phyloP scores from a whole-genome alignment of 2,113 vertebrate species.

The Carassius gibelio region DNA sequence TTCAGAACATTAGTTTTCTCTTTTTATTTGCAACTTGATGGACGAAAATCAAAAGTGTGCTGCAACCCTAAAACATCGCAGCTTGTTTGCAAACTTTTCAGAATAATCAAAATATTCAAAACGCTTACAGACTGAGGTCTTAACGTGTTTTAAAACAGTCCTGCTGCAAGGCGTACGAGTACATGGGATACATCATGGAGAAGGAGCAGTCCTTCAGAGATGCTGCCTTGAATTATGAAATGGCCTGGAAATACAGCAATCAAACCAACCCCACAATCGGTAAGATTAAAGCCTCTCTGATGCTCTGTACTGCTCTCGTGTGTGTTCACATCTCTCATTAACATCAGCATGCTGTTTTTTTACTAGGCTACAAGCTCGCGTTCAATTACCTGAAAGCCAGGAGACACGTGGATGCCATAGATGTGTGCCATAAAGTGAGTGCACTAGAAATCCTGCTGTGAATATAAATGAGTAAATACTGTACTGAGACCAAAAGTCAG shows the following conservation, averaged over 20 bases:
- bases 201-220: constrained; percentile 94
- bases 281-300: constrained; percentile 54
- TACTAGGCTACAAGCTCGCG: constrained; percentile 93
- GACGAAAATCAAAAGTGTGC: background rate
- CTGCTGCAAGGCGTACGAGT: constrained; percentile 97
- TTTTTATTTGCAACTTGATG: background rate
- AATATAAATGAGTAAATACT: background rate
- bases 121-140: background rate
- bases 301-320: background rate
- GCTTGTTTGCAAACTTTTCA: background rate
- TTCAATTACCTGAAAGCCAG: constrained; percentile 99
- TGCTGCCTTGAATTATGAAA: constrained; percentile 91
- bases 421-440: constrained; percentile 93
- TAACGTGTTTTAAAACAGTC: constrained; percentile 78
- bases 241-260: constrained; percentile 95
- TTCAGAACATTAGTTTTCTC: no score
- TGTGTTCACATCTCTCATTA: background rate
- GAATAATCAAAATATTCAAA: background rate
- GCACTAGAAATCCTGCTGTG: constrained; percentile 31
- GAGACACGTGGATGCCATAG: constrained; percentile 90
- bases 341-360: constrained; percentile 46
- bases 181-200: constrained; percentile 98
- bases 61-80: background rate
- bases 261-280: constrained; percentile 89
- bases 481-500: background rate